A percentile compares a stretch with the other conserved stretches of the same genome.
These are phyloP conservation scores for Danio kyathit DNA, from an alignment of 2,797 vertebrate genomes.

Conservation along the genomic window DNA sequence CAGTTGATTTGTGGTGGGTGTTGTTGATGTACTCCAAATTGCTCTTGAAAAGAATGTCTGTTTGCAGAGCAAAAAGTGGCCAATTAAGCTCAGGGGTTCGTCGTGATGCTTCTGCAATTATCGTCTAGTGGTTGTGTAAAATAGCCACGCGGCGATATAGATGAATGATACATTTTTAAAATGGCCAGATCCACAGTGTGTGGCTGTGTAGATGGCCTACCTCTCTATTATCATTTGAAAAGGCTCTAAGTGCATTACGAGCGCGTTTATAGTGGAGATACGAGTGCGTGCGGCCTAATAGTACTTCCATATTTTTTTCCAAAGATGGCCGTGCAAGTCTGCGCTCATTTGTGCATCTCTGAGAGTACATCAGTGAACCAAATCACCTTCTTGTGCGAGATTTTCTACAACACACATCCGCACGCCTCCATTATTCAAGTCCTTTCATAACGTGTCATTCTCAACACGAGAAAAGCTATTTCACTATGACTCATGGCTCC, in stretches of 20 bases:
- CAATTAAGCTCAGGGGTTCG: slow-evolving; percentile 61
- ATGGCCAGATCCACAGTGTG: slow-evolving; percentile 23
- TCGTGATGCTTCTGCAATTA: slow-evolving; percentile 66
- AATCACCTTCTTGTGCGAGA: slow-evolving; percentile 33
- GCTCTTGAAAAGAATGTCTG: slow-evolving; percentile 67
- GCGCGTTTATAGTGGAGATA: slow-evolving; percentile 2
- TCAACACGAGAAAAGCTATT: slow-evolving; percentile 43
- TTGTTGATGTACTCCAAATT: slow-evolving; percentile 66
- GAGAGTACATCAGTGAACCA: slow-evolving; percentile 35
- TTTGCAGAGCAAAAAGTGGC: slow-evolving; percentile 65
- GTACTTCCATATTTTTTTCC: slow-evolving; percentile 11
- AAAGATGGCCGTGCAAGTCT: slow-evolving; percentile 1
- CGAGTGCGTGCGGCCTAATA: slow-evolving; percentile 24
- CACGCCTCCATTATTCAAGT: slow-evolving; percentile 25
- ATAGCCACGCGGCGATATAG: slow-evolving; percentile 35
- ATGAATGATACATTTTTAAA: slow-evolving; percentile 48
- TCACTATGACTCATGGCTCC: slow-evolving; percentile 48
- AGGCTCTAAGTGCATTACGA: slow-evolving; percentile 44
- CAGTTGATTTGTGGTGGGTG: slow-evolving; percentile 63
- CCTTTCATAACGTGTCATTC: slow-evolving; percentile 37
- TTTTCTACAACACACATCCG: background rate
- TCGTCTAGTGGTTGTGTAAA: slow-evolving; percentile 56
- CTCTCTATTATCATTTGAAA: slow-evolving; percentile 54
- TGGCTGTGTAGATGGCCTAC: background rate
- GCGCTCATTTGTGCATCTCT: slow-evolving; percentile 23